Percentiles rank a stretch among this genome's conserved stretches.
phyloP scores from a whole-genome alignment of 2,797 vertebrate species.

The Karalla daura region DNA sequence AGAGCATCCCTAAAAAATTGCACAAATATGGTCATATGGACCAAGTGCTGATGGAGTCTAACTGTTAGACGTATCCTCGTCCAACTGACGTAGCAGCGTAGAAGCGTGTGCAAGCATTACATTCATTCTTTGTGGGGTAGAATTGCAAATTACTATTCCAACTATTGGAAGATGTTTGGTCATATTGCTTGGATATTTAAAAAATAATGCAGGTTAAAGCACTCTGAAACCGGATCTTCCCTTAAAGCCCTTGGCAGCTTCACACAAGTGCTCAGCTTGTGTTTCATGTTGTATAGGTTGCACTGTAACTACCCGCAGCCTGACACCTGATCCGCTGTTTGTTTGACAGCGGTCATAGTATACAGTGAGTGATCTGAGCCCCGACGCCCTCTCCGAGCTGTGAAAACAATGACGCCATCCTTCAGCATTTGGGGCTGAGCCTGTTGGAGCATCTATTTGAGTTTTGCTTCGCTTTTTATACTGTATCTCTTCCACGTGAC shows the following conservation, averaged over 20 bases:
- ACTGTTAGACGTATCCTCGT: constrained; percentile 4
- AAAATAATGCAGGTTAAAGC: constrained; percentile 54
- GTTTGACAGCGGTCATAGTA: constrained; percentile 50
- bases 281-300: constrained; percentile 64
- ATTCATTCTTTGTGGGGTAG: too few species aligned
- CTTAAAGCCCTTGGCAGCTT: constrained; percentile 51
- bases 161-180: constrained; percentile 2
- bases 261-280: constrained; percentile 51
- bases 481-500: constrained; percentile 10
- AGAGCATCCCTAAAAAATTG: not conserved
- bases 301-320: constrained; percentile 61
- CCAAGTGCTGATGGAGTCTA: not conserved
- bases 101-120: too few species aligned
- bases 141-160: too few species aligned
- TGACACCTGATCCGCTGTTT: constrained; percentile 68
- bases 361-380: constrained; percentile 49
- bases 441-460: constrained; percentile 2
- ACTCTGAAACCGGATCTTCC: constrained; percentile 50
- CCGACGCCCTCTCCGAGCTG: constrained; percentile 28
- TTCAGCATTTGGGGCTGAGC: constrained; percentile 36
- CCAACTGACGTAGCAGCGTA: not conserved
- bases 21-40: constrained; percentile 21
- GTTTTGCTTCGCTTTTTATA: constrained; percentile 29
- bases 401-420: constrained; percentile 44
- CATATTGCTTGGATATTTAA: constrained; percentile 39